phyloP scores from a whole-genome alignment of 1,140 invertebrate genomes.

The Drosophila albomicans region DNA sequence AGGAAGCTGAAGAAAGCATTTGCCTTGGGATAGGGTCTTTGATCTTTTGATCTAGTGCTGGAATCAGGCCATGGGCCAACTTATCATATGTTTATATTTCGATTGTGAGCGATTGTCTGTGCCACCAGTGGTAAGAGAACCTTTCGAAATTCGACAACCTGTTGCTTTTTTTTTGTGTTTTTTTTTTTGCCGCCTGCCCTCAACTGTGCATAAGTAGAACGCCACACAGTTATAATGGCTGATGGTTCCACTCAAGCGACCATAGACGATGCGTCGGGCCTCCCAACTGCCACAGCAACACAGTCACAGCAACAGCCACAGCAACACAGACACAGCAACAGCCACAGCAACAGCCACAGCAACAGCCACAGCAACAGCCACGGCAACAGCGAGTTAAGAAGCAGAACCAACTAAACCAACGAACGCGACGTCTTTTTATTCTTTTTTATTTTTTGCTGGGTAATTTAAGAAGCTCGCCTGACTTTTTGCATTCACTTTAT shows the following conservation, averaged over 20 bases:
- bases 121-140: slow-evolving; percentile 17
- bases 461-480: slow-evolving; percentile 68
- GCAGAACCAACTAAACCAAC: slow-evolving; percentile 63
- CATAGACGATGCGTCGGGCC: slow-evolving; percentile 33
- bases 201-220: slow-evolving; percentile 41
- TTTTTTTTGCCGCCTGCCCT: slow-evolving; percentile 9
- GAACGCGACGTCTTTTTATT: slow-evolving; percentile 1
- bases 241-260: slow-evolving; percentile 56
- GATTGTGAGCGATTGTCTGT: background rate
- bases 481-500: slow-evolving; percentile 63
- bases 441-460: slow-evolving; percentile 25
- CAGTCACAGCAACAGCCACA: too few species aligned
- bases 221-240: slow-evolving; percentile 38
- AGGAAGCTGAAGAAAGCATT: background rate
- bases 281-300: slow-evolving; percentile 7
- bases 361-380: too few species aligned
- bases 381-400: slow-evolving; percentile 45
- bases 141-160: slow-evolving; percentile 58
- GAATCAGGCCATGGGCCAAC: slow-evolving; percentile 18
- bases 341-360: too few species aligned
- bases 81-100: slow-evolving; percentile 44
- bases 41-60: slow-evolving; percentile 41
- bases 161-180: slow-evolving; percentile 27
- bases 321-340: too few species aligned
- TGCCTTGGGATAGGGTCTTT: slow-evolving; percentile 15